Base-by-base conservation (phyloP, 2,888 invertebrate species). In the Escarpia spicata region DNA sequence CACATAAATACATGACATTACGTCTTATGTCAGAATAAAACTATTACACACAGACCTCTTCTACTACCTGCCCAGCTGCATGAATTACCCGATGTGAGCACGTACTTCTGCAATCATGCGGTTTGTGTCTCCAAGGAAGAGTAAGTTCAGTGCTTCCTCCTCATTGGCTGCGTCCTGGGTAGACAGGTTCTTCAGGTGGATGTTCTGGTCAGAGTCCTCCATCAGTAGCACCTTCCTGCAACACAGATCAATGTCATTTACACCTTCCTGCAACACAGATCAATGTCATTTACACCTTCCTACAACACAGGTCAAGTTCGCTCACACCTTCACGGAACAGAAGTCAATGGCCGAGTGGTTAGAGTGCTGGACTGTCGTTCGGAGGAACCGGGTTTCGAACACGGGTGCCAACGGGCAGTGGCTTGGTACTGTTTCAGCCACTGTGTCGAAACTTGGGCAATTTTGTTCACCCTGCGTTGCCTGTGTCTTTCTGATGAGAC, bases 71-170 rank as follows among this genome's bases (percentile, higher is more conserved):
- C 12, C 9, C 10, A 52, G 52, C 12, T 52, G 52, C 52, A 9
- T 52, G 10, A 52, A 52, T 12, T 12, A 9, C 31, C 90, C 31
- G 19, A 2, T 0, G 91, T 91, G 43, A 31, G 26, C 26, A 91
- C 91, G 26, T 93, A 96, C 96, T 95, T 97, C 96, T 92, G 96
- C 96, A 92, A 96, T 96, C 96, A 96, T 96, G 93, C 96, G 95
- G 95, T 96, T 96, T 43, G 96, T 96, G 94, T 97, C 96, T 6
- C 96, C 96, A 37, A 96, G 94, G 93, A 96, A 96, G 31, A 96
- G 95, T 43, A 96, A 94, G 93, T 96, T 96, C 8, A 96, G 95
- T 15, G 96, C 96, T 92, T 96, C 96, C 93, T 97, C 96, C 93
- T 96, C 96, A 93, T 94, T 96, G 91, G 93, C 93, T 4, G 96